Conservation (phyloP, 1,140 invertebrate species). For the Drosophila trapezifrons region DNA sequence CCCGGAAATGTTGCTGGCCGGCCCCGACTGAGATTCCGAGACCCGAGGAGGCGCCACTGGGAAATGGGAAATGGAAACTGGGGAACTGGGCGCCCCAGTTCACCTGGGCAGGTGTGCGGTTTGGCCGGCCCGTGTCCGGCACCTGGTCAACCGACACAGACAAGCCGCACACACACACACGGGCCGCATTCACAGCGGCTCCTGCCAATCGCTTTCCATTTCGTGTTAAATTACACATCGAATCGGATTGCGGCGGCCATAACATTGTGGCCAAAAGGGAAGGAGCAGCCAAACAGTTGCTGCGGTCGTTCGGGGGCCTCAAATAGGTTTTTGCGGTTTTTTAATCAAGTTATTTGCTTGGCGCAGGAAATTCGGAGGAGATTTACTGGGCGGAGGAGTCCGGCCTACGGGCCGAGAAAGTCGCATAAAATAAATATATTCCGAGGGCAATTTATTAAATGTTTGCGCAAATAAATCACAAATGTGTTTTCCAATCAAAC, state of each 20-base stretch:
- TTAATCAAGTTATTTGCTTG: conserved; percentile 79
- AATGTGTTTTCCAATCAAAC: conserved; percentile 78
- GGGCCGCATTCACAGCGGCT: conserved; percentile 15
- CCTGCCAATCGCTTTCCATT: conserved; percentile 77
- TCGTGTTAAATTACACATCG: conserved; percentile 82
- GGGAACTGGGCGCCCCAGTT: conserved; percentile 18
- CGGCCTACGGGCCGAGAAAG: conserved; percentile 48
- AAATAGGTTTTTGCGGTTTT: conserved; percentile 81
- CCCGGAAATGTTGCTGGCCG: conserved; percentile 42
- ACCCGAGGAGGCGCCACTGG: conserved; percentile 10
- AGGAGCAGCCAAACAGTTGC: conserved; percentile 35
- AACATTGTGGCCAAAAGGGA: conserved; percentile 62
- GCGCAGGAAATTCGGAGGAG: conserved; percentile 22
- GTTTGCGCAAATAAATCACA: conserved; percentile 81
- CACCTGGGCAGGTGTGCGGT: conserved; percentile 60
- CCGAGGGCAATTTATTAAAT: conserved; percentile 76
- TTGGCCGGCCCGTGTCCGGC: conserved; percentile 24
- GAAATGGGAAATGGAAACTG: conserved; percentile 27
- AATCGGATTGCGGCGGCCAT: conserved; percentile 79
- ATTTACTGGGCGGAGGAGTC: conserved; percentile 2
- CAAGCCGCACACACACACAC: conserved; percentile 24
- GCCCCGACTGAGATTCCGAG: conserved; percentile 16
- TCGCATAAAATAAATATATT: conserved; percentile 73
- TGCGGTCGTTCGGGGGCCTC: conserved; percentile 58
- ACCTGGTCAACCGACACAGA: conserved; percentile 54